phyloP scores from a whole-genome alignment of 2,113 vertebrate genomes.

The Eclectus roratus region DNA sequence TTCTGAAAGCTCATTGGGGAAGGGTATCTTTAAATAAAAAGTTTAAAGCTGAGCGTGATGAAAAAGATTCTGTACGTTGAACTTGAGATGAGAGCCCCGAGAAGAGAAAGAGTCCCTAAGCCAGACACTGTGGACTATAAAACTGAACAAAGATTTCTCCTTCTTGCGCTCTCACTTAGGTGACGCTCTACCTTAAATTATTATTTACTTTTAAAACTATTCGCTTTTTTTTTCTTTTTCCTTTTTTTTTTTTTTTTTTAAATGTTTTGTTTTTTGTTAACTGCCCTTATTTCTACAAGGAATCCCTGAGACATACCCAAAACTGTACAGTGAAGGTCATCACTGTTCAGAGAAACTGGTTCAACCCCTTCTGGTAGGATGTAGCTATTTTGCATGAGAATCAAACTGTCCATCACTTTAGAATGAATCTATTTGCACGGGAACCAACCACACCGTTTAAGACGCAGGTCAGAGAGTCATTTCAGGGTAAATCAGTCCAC shows the following conservation, averaged over 20 bases:
- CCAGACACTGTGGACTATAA: conserved; percentile 53
- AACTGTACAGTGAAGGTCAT: conserved; percentile 73
- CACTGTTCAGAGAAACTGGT: conserved; percentile 76
- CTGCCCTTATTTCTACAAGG: conserved; percentile 82
- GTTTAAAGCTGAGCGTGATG: conserved; percentile 81
- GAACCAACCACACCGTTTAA: conserved; percentile 15
- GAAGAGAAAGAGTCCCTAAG: conserved; percentile 64
- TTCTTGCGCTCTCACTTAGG: conserved; percentile 70
- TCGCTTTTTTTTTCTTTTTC: background rate
- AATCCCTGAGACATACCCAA: conserved; percentile 87
- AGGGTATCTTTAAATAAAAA: conserved; percentile 82
- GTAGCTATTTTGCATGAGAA: conserved; percentile 48
- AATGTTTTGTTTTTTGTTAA: conserved; percentile 54
- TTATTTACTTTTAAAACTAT: conserved; percentile 76
- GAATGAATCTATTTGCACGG: conserved; percentile 13
- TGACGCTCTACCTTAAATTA: conserved; percentile 75
- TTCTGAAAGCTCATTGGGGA: conserved; percentile 80
- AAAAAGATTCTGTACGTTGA: conserved; percentile 67
- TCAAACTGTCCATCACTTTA: conserved; percentile 20
- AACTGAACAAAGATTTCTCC: conserved; percentile 68
- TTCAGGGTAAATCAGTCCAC: conserved; percentile 57
- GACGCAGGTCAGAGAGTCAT: conserved; percentile 28
- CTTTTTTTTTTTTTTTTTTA: conserved; percentile 35
- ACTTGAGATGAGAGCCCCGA: conserved; percentile 74
- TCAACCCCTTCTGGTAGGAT: conserved; percentile 66